Base-by-base conservation (phyloP, 2,797 vertebrate species). In the Serranus cabrilla region DNA sequence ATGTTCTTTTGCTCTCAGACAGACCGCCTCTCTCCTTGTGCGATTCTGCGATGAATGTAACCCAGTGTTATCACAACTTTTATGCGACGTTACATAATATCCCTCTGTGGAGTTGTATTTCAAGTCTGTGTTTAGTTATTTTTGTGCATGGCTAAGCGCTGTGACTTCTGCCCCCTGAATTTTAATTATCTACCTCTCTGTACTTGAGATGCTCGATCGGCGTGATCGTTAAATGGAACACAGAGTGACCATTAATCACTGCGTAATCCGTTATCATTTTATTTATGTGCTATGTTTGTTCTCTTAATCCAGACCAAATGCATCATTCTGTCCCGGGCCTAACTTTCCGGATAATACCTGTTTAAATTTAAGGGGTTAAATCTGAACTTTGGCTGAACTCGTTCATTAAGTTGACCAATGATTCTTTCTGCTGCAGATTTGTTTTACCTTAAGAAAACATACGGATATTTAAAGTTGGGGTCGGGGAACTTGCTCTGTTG, bases 41-140 rank as follows among this genome's bases (percentile, higher is more conserved):
- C 65, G 60, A 62, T 49, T 49, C 61, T 59, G 54, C 58, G 18
- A 60, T 63, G 37, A 82, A 71, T 55, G 49, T 70, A 78, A 80
- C 57, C 3, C 12, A 37, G 45, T 78, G 27, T 75, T 79, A 70
- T 69, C 65, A 61, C 54, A 84, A 63, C 21, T 56, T 78, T 54
- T 39, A 56, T 50, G 37, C 59, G 17, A 52, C 9, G 1, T 83
- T 89, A 18, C 49, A 82, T 78, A 81, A 78, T 60, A 14, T 37
- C 5, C 13, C n/a, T 56, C 40, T 46, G 21, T 47, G 50, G 25
- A 68, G 43, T 74, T 82, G 27, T 21, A 47, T 49, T 71, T 71
- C 10, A 75, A 54, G 27, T 17, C 16, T 46, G 31, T 20, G 17
- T 56, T 60, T 50, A 21, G 7, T 67, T 54, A 7, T 65, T 40